A percentile compares a stretch with the other conserved stretches of the same genome.
phyloP scores from a whole-genome alignment of 2,797 vertebrate species.

The Halcyon badia region DNA sequence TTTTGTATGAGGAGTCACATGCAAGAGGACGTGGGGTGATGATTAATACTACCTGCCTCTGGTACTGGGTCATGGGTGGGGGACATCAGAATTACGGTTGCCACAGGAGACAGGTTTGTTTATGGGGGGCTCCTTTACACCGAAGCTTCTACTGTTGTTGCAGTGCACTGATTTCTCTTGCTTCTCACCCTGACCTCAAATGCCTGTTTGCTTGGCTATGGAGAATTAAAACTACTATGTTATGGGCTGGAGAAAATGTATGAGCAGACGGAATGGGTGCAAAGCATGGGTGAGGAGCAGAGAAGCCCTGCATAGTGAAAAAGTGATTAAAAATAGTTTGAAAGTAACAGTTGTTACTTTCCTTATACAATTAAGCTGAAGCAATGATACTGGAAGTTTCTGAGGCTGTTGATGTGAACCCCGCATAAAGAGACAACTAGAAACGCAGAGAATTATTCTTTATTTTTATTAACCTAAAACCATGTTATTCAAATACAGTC shows the following conservation, averaged over 20 bases:
- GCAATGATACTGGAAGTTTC: not conserved
- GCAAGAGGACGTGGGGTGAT: fast-evolving
- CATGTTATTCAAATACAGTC: not conserved
- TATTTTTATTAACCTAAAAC: not conserved
- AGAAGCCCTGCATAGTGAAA: not conserved
- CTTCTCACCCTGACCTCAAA: not conserved
- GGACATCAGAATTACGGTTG: not conserved
- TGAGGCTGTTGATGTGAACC: not conserved
- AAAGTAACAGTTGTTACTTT: not conserved
- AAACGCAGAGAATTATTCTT: not conserved
- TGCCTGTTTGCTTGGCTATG: not conserved
- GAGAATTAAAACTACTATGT: not conserved
- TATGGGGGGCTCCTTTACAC: fast-evolving
- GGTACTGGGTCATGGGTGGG: not conserved
- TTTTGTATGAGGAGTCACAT: not conserved
- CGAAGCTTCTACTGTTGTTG: not conserved
- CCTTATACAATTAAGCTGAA: not conserved
- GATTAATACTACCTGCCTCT: not conserved
- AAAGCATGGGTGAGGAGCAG: not conserved
- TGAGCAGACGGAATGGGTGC: not conserved
- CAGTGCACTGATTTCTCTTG: not conserved
- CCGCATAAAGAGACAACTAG: fast-evolving
- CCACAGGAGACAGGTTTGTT: not conserved
- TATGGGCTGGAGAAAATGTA: not conserved
- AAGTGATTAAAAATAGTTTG: not conserved